These are phyloP conservation scores for Tachysurus vachellii DNA, from an alignment of 2,113 vertebrate genomes.

Conservation along the genomic window DNA sequence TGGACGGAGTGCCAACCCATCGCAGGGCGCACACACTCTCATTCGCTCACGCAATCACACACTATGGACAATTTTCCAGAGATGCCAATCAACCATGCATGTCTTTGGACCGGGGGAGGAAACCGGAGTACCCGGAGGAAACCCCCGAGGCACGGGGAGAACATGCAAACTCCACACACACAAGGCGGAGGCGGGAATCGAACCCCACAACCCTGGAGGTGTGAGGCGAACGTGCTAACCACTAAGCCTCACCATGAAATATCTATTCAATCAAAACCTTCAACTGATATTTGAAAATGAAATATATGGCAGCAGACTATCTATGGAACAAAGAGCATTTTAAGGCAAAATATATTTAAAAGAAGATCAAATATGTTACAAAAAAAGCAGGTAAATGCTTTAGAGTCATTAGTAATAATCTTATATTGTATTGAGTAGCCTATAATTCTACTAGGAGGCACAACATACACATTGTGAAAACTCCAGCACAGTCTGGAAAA, in stretches of 20 bases:
- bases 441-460: background rate
- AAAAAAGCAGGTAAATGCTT: background rate
- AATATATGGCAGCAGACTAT: conserved; percentile 2
- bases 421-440: background rate
- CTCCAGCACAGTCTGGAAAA: background rate
- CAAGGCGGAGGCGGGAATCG: no score
- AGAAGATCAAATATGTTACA: background rate
- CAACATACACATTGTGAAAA: background rate
- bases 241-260: background rate
- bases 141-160: no score
- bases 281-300: background rate
- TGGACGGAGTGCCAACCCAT: no score
- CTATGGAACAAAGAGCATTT: background rate
- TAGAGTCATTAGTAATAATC: background rate
- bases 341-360: background rate
- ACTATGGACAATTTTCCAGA: no score
- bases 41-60: no score
- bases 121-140: no score
- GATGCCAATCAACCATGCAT: no score
- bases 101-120: no score
- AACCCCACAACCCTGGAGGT: no score
- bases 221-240: no score
- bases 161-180: no score
- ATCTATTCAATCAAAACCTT: background rate
- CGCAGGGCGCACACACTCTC: no score